Conservation (phyloP, 2,113 vertebrate genomes). For the Probosciger aterrimus region DNA sequence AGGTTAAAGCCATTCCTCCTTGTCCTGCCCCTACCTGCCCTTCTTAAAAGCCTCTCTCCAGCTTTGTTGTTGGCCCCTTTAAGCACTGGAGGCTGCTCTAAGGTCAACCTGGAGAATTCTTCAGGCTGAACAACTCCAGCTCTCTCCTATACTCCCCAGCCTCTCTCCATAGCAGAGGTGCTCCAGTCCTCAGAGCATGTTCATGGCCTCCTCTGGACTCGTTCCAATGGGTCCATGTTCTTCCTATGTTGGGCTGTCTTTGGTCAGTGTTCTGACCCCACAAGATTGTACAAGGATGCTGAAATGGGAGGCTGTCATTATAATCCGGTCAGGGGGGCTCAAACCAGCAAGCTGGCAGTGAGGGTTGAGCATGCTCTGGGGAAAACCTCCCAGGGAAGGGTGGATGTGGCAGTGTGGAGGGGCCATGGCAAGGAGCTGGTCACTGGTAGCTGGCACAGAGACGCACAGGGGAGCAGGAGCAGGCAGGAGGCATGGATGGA, state of each 20-base stretch:
- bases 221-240: not conserved
- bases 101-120: not conserved
- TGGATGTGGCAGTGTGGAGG: not conserved
- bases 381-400: not conserved
- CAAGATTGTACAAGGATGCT: not conserved
- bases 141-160: not conserved
- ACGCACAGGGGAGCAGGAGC: not conserved
- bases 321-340: accelerated
- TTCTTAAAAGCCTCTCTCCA: not conserved
- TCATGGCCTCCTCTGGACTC: not conserved
- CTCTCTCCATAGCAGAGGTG: not conserved
- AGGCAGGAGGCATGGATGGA: not conserved
- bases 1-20: not conserved
- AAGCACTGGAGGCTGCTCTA: not conserved
- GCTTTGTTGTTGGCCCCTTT: not conserved
- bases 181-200: not conserved
- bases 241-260: not conserved
- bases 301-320: not conserved
- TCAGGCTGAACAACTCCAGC: not conserved
- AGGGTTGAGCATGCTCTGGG: not conserved
- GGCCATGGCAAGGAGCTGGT: accelerated
- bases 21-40: not conserved
- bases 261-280: not conserved
- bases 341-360: not conserved
- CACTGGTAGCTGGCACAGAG: not conserved